phyloP scores from a whole-genome alignment of 2,888 invertebrate genomes.

The Apodemia zela region DNA sequence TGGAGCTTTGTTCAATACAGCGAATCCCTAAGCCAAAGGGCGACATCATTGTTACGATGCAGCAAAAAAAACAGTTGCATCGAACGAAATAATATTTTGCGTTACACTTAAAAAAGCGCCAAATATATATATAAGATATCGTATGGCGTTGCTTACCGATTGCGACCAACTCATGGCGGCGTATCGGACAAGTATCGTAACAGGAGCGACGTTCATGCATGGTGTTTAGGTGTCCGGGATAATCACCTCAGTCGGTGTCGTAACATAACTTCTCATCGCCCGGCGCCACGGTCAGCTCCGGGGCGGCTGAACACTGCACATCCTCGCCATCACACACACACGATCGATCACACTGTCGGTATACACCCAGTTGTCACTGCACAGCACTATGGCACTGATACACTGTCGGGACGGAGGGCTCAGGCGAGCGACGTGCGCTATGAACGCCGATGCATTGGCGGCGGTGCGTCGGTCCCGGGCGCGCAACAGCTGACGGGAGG shows the following conservation, averaged over 20 bases:
- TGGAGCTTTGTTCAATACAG: constrained; percentile 48
- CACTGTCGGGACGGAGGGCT: constrained; percentile 40
- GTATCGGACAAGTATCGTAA: constrained; percentile 41
- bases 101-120: constrained; percentile 50
- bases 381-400: constrained; percentile 56
- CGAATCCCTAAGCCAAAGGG: constrained; percentile 51
- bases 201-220: constrained; percentile 51
- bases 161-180: constrained; percentile 44
- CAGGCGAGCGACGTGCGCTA: constrained; percentile 62
- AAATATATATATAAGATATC: constrained; percentile 41
- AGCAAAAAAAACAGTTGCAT: constrained; percentile 46
- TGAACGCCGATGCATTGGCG: constrained; percentile 75
- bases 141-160: constrained; percentile 57
- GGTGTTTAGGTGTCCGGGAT: constrained; percentile 68
- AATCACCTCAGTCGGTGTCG: constrained; percentile 79
- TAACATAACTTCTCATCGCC: constrained; percentile 71
- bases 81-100: constrained; percentile 42
- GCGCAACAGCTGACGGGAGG: constrained; percentile 80
- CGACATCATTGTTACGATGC: constrained; percentile 60
- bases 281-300: constrained; percentile 70
- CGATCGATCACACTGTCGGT: constrained; percentile 41
- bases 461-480: constrained; percentile 67
- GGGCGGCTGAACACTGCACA: constrained; percentile 54
- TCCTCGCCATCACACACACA: constrained; percentile 64
- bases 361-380: constrained; percentile 42